Evolutionary conservation across 2,797 vertebrate species (phyloP).

Genomic region (Gallirallus australis): DNA sequence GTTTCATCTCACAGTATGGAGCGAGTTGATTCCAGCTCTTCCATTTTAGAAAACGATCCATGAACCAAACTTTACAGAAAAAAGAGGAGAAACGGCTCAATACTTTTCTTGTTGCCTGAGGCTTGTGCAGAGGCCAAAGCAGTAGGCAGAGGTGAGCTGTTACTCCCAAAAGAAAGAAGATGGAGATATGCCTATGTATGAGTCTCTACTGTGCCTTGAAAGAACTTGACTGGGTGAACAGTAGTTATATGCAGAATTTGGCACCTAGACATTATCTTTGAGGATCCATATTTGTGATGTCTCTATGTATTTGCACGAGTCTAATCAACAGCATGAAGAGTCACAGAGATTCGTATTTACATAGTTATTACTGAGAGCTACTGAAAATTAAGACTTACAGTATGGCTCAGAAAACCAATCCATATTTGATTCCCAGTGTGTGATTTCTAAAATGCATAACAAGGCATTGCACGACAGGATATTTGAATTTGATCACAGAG

Average conservation of each 20-base stretch:
- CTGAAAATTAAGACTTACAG: not conserved
- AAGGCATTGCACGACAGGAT: not conserved
- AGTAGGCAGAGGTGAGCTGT: not conserved
- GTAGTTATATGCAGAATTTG: not conserved
- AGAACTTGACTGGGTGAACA: not conserved
- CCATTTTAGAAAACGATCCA: not conserved
- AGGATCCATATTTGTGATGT: not conserved
- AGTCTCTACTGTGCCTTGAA: not conserved
- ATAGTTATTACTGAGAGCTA: not conserved
- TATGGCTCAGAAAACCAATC: not conserved
- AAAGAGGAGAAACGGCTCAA: not conserved
- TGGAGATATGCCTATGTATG: not conserved
- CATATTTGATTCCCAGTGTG: not conserved
- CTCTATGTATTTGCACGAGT: not conserved
- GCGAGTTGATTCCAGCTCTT: not conserved
- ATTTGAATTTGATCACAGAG: not conserved
- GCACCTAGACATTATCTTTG: not conserved
- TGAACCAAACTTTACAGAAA: not conserved
- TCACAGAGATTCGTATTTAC: not conserved
- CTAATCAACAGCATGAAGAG: not conserved
- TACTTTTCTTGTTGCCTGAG: not conserved
- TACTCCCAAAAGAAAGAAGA: not conserved
- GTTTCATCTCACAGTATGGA: not conserved
- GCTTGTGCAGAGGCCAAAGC: not conserved
- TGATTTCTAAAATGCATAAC: not conserved